Conservation (phyloP, 1,140 invertebrate species). For the Zophobas morio region DNA sequence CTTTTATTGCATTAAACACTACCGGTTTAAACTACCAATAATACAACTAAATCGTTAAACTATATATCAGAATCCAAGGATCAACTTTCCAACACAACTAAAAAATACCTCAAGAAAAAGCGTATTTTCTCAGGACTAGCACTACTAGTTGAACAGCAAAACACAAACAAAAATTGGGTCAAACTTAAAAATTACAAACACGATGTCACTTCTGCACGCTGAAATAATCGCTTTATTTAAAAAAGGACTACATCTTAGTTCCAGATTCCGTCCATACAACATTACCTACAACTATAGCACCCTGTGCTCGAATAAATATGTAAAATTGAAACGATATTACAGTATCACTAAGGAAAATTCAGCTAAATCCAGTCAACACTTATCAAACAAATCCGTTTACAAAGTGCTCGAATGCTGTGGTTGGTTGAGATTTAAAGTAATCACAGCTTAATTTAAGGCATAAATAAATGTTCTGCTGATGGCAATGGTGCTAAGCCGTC, state of each 20-base stretch:
- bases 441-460: constrained; percentile 55
- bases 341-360: constrained; percentile 10
- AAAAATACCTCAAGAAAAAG: too few species aligned
- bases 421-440: background rate
- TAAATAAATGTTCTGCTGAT: constrained; percentile 93
- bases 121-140: too few species aligned
- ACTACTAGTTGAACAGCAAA: background rate
- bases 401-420: constrained; percentile 17
- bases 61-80: too few species aligned
- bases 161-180: background rate
- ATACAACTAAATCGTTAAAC: too few species aligned
- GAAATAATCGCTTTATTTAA: constrained; percentile 17
- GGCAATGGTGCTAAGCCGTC: constrained; percentile 92
- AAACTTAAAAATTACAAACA: background rate
- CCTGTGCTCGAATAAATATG: constrained; percentile 39
- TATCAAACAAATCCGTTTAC: constrained; percentile 11
- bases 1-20: too few species aligned
- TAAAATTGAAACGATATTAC: constrained; percentile 23
- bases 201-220: background rate
- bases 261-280: background rate
- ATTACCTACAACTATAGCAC: constrained; percentile 20
- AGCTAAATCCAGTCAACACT: constrained; percentile 30
- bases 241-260: constrained; percentile 14
- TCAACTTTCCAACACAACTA: too few species aligned
- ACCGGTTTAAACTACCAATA: too few species aligned